Evolutionary conservation across 2,113 vertebrate genomes (phyloP), one percentile per base, ranked within the genome.

Genomic region (Myxocyprinus asiaticus): DNA sequence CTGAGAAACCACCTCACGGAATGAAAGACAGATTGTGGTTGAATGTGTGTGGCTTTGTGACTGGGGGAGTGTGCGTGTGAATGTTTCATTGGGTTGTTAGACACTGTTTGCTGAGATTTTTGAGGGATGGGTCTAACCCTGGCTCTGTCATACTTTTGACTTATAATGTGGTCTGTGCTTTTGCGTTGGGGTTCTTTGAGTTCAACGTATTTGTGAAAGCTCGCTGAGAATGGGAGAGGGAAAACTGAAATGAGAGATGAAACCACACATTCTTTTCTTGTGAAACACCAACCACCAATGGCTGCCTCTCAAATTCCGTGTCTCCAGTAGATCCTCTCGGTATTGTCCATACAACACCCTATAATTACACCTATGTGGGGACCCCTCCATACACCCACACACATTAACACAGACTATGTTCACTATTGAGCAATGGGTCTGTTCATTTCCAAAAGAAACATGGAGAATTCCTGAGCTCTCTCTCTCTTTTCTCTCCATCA

Each of bases 391-490:
- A 42, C 2, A 15, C 72, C 11, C 14, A 7, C n/a, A 12, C 5
- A 12, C 11, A 11, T 83, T 77, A 78, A 85, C 86, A 33, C 22
- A 33, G 22, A 33, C 22, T 33, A 33, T 33, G 22, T 33, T 91
- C 88, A 88, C 87, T 82, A 61, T 85, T 89, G 91, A 86, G 86
- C 82, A 53, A 83, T 85, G 86, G 74, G 84, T 87, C 86, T 86
- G 73, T 88, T 90, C 61, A 81, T 90, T 88, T 91, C 90, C 90
- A 92, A 92, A 91, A 90, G 88, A 92, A 92, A 92, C 90, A 90
- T 1, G 1, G 22, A 33, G 22, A 33, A 33, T 88, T 92, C 91
- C 90, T 67, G 72, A 82, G 80, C 75, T 71, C 84, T 77, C 43
- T 17, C 71, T 70, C 44, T 67, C n/a, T 56, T 74, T 22, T 81